Evolutionary conservation across 2,797 vertebrate species (phyloP).

Genomic region (Neosilurus mollespiculum): DNA sequence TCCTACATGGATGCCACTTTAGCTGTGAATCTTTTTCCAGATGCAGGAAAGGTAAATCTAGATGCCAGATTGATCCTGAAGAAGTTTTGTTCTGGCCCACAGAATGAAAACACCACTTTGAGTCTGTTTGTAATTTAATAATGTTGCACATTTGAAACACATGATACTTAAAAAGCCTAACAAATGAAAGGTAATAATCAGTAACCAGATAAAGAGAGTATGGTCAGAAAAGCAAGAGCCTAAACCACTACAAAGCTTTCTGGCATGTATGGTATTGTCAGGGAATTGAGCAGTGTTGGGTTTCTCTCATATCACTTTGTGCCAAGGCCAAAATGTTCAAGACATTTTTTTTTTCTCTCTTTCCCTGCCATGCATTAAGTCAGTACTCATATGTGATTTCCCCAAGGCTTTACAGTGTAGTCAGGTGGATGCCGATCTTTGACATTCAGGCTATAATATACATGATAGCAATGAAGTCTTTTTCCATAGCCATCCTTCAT

Average conservation of each 20-base stretch:
- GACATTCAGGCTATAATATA: slow-evolving; percentile 39
- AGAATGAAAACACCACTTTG: no score
- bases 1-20: no score
- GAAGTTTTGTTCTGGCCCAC: no score
- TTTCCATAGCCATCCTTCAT: slow-evolving; percentile 45
- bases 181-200: neutral
- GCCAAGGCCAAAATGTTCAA: neutral
- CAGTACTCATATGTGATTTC: slow-evolving; percentile 15
- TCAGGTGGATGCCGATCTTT: slow-evolving; percentile 37
- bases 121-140: no score
- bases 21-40: no score
- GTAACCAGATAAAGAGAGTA: neutral
- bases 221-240: neutral
- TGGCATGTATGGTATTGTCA: neutral
- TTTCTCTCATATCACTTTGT: neutral
- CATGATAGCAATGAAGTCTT: slow-evolving; percentile 42
- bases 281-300: neutral
- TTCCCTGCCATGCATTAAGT: slow-evolving; percentile 19
- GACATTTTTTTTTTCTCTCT: neutral
- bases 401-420: slow-evolving; percentile 34
- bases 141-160: no score
- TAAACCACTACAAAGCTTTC: neutral
- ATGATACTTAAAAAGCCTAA: no score
- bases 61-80: no score
- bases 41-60: no score